These are phyloP conservation scores for Balanococcus diminutus DNA, from an alignment of 2,888 invertebrate genomes.

Conservation along the genomic window DNA sequence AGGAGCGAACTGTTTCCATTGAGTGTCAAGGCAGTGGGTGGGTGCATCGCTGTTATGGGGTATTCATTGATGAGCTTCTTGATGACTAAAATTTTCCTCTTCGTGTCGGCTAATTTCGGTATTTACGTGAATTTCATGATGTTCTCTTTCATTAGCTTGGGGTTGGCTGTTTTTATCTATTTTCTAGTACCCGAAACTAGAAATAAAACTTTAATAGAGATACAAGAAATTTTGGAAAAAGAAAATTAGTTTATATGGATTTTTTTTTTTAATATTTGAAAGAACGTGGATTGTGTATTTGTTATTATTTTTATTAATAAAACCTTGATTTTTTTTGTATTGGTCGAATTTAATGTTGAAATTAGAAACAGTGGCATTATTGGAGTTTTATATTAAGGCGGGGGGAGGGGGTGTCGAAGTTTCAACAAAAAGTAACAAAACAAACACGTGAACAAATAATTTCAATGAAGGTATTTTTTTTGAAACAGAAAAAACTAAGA, in stretches of 20 bases:
- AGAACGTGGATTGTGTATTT: neutral
- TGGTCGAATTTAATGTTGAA: too few relatives aligned
- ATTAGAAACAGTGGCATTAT: too few relatives aligned
- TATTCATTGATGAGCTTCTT: neutral
- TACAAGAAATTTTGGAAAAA: conserved; percentile 37
- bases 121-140: conserved; percentile 28
- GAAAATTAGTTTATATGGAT: neutral
- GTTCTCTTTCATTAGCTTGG: neutral
- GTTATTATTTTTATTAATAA: too few relatives aligned
- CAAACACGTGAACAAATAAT: too few relatives aligned
- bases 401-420: too few relatives aligned
- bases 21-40: conserved; percentile 3
- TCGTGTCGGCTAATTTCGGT: neutral
- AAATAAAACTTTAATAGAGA: conserved; percentile 37
- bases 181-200: conserved; percentile 34
- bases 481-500: too few relatives aligned
- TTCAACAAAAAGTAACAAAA: too few relatives aligned
- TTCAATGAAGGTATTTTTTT: too few relatives aligned
- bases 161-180: neutral
- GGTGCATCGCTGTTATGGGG: neutral
- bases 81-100: neutral
- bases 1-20: neutral
- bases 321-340: too few relatives aligned
- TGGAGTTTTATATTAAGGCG: too few relatives aligned
- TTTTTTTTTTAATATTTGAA: neutral